Base-by-base conservation (phyloP, 2,797 vertebrate species). In the Etheostoma perlongum region DNA sequence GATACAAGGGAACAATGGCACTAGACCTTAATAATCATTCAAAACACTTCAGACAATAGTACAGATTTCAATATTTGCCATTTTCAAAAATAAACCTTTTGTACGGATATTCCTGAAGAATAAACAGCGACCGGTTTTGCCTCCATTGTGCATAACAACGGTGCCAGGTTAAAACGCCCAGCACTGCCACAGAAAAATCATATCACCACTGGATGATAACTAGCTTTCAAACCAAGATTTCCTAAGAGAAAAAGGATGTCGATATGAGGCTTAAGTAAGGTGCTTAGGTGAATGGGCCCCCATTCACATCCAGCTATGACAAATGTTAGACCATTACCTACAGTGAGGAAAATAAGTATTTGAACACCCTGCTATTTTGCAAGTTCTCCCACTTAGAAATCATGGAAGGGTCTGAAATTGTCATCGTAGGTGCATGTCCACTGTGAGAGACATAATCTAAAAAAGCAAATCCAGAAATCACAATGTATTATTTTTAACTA, bases 141-240 rank as follows among this genome's bases (percentile, higher is more conserved):
- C 42, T 55, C 13, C 9, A 23, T 15, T 63, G 25, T 51, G 23
- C 52, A 8, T 27, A 54, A 72, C 25, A 71, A 51, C 42, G 30
- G 33, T 51, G 11, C 7, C n/a, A 63, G 48, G 19, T 33, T 46
- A 33, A 19, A 47, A 58, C 8, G 13, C 21, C 30, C 48, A 27
- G 13, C 18, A 42, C n/a, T 60, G 42, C 54, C 61, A 57, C 21
- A 33, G 2, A 23, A 27, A 1, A 51, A 49, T n/a, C 46, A 15
- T 3, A 75, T 21, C 16, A 42, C 33, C 19, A 9, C 33, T 15
- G 12, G 52, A 67, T 23, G 23, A 63, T 51, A 44, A 72, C 30
- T 42, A 78, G 10, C 44, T 25, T 53, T 62, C 64, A 25, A 55
- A 62, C 48, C 6, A 66, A 27, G 27, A 67, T 3, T n/a, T 27